Base-by-base conservation (phyloP, 2,888 invertebrate species). In the Pegoplata infirma region DNA sequence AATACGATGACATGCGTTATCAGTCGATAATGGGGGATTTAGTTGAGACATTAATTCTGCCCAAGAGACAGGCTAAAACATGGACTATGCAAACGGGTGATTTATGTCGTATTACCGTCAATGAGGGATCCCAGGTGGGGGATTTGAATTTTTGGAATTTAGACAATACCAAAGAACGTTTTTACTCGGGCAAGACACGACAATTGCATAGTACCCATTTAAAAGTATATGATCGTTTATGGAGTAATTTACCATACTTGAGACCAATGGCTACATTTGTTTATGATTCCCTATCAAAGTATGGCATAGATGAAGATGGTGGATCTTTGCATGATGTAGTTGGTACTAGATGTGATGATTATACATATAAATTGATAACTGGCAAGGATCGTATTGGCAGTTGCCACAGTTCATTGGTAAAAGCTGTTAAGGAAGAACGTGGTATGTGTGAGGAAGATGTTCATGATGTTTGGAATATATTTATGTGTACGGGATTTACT, bases 401-500 rank as follows among this genome's bases (percentile, higher is more conserved):
- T 58, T 91, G 91, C 51, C 91, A 91, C 73, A 89, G 89, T 55
- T 90, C 90, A 40, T 82, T 91, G 47, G 88, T 88, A 0, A 85
- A 89, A 49, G 91, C 90, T 0, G 84, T 89, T 1, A 81, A 82
- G 1, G 82, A 87, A 72, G 88, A 89, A 49, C 85, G 86, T 5
- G 90, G 89, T 8, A 82, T 91, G 66, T 82, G 80, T 3, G 91
- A 91, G 76, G 86, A 87, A 19, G 90, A 91, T 83, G 90, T 91
- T 0, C 91, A 91, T 80, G 91, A 91, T 84, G 91, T 91, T 1
- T 90, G 91, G 89, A 91, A 91, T 81, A 90, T 91, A 51, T 91
- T 91, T 58, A 91, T 91, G 90, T 90, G 90, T 69, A 91, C 91
- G 0, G 91, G 90, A 1, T 88, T 91, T 68, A 90, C 90, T 3